A percentile compares a stretch with the other conserved stretches of the same genome.
phyloP scores from a whole-genome alignment of 2,113 vertebrate genomes.

The Brachionichthys hirsutus region DNA sequence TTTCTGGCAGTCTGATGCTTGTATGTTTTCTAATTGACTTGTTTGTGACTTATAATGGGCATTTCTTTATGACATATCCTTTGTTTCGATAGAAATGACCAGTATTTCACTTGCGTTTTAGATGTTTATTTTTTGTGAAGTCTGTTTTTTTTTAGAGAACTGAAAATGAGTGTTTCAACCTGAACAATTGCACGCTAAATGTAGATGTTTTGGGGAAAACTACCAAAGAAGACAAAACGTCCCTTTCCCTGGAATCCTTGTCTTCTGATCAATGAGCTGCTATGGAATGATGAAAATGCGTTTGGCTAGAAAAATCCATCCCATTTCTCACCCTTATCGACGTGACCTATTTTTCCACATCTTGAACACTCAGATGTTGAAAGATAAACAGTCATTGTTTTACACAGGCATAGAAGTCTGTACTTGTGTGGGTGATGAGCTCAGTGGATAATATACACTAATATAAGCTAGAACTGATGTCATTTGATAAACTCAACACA shows the following conservation, averaged over 20 bases:
- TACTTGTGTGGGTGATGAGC: slow-evolving; percentile 42
- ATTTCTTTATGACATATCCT: slow-evolving; percentile 35
- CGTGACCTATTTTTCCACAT: slow-evolving; percentile 17
- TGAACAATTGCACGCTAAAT: not conserved
- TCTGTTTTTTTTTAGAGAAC: slow-evolving; percentile 19
- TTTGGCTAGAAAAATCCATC: not conserved
- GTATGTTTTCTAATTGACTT: slow-evolving; percentile 16
- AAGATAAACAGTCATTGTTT: slow-evolving; percentile 33
- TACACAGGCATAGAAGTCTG: slow-evolving; percentile 33
- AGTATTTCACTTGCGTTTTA: slow-evolving; percentile 23
- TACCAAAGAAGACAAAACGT: slow-evolving; percentile 1
- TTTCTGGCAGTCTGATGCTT: slow-evolving; percentile 11
- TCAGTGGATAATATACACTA: slow-evolving; percentile 45
- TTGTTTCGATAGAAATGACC: slow-evolving; percentile 11
- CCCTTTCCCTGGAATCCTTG: not conserved
- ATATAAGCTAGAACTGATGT: slow-evolving; percentile 70
- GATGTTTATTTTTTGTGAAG: slow-evolving; percentile 13
- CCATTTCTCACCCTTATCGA: not conserved
- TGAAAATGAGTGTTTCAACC: not conserved
- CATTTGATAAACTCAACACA: slow-evolving; percentile 32
- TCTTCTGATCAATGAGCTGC: slow-evolving; percentile 28
- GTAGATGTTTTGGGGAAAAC: slow-evolving; percentile 6
- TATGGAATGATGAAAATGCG: slow-evolving; percentile 7
- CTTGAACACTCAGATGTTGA: slow-evolving; percentile 11
- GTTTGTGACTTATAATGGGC: slow-evolving; percentile 27